A percentile compares a stretch with the other conserved stretches of the same genome.
phyloP scores from a whole-genome alignment of 2,113 vertebrate genomes.

The Casuarius casuarius region DNA sequence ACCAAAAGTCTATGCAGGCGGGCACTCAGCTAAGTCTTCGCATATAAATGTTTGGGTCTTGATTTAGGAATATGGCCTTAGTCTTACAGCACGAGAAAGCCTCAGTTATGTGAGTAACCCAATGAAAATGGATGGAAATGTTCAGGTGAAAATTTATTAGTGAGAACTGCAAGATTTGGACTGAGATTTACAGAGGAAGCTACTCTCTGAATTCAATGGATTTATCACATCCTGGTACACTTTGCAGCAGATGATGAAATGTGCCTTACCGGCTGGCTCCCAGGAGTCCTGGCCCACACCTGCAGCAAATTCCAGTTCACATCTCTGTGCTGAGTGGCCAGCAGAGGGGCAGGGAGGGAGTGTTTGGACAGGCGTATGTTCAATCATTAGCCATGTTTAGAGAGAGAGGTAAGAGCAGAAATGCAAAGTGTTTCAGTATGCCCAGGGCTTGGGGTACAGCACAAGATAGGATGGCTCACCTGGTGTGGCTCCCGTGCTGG shows the following conservation, averaged over 20 bases:
- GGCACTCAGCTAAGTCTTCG: background rate
- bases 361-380: background rate
- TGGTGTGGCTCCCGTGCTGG: rapidly evolving
- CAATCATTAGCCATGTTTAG: background rate
- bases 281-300: background rate
- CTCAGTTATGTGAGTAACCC: background rate
- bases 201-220: background rate
- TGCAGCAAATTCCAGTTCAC: background rate
- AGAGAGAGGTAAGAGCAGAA: background rate
- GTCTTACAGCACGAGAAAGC: background rate
- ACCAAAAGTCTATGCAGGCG: background rate
- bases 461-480: background rate
- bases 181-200: background rate
- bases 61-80: background rate
- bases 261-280: background rate
- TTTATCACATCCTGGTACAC: background rate
- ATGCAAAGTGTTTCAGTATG: background rate
- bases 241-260: background rate
- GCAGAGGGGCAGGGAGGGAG: rapidly evolving
- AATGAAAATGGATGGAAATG: background rate
- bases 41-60: background rate
- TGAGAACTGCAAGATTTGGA: background rate
- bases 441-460: rapidly evolving
- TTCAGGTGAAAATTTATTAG: background rate
- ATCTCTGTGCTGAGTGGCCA: background rate